phyloP scores from a whole-genome alignment of 1,140 invertebrate genomes.

The Agraylea sexmaculata region DNA sequence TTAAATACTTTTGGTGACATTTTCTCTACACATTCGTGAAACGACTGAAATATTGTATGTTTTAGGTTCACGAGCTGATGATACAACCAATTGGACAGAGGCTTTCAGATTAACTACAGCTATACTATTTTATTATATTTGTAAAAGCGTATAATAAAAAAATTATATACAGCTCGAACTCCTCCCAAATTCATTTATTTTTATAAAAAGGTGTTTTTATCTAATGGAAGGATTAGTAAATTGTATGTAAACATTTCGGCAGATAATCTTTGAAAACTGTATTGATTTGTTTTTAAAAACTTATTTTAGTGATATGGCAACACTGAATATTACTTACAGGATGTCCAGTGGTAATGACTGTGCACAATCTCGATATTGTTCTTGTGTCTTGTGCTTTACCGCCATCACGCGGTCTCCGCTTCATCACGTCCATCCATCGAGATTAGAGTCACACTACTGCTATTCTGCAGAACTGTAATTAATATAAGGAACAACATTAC shows the following conservation, averaged over 20 bases:
- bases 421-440: too few relatives aligned
- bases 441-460: too few relatives aligned
- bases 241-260: too few relatives aligned
- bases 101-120: slow-evolving; percentile 3
- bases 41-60: slow-evolving; percentile 12
- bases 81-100: slow-evolving; percentile 21
- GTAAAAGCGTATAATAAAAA: too few relatives aligned
- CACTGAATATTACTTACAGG: slow-evolving; percentile 30
- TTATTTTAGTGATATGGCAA: neutral
- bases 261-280: too few relatives aligned
- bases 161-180: neutral
- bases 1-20: too few relatives aligned
- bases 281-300: too few relatives aligned
- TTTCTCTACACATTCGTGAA: too few relatives aligned
- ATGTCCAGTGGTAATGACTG: slow-evolving; percentile 38
- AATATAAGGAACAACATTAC: too few relatives aligned
- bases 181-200: slow-evolving; percentile 6
- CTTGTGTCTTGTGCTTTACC: slow-evolving; percentile 30
- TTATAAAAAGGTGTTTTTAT: too few relatives aligned
- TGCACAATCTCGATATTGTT: slow-evolving; percentile 36
- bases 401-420: slow-evolving; percentile 25
- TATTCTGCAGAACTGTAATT: too few relatives aligned
- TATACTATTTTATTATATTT: slow-evolving; percentile 3
- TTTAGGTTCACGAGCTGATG: slow-evolving; percentile 20
- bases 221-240: too few relatives aligned